Base-by-base conservation (phyloP, 1,140 invertebrate genomes). In the Drosophila bocki region DNA sequence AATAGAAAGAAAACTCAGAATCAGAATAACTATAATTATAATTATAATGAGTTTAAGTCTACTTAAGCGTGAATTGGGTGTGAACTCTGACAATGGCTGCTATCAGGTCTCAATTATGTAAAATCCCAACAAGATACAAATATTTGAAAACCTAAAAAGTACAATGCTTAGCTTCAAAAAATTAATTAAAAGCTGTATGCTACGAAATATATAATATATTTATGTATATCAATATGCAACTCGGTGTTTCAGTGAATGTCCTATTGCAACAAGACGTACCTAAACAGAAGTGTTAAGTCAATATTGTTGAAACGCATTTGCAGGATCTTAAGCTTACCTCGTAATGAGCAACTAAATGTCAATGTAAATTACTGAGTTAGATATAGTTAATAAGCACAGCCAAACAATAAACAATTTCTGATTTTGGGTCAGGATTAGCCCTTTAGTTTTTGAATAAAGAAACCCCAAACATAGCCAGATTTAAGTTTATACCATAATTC, bases 151-250 rank as follows among this genome's bases (percentile, higher is more conserved):
- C 32, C 71, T 70, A 45, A 41, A 69, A 64, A 87, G 84, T 87
- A 87, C 84, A 87, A 87, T 75, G 80, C 84, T 78, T 68, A 75
- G 58, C 61, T 75, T 75, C 54, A 72, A 86, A 29, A 29, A 29
- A 5, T 29, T 29, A 29, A 29, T 29, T 7, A 29, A 59, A 64
- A 26, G 32, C 47, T 48, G 58, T 67, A 47, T 58, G 17, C 11
- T 45, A 33, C 13, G n/a, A 70, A 54, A 67, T 59, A 67, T 39
- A 59, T 67, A 70, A 75, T 45, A 47, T 60, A 70, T 59, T 65
- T 35, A 75, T 41, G 41, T 60, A 63, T 54, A 61, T 60, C 39
- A 57, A 63, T 75, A 47, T 78, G 58, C 58, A 71, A 78, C 76
- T 78, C 35, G 64, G 76, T 71, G 76, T 78, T 78, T 78, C 76